Conservation (phyloP, 2,888 invertebrate genomes). For the Ophion obscuratus region DNA sequence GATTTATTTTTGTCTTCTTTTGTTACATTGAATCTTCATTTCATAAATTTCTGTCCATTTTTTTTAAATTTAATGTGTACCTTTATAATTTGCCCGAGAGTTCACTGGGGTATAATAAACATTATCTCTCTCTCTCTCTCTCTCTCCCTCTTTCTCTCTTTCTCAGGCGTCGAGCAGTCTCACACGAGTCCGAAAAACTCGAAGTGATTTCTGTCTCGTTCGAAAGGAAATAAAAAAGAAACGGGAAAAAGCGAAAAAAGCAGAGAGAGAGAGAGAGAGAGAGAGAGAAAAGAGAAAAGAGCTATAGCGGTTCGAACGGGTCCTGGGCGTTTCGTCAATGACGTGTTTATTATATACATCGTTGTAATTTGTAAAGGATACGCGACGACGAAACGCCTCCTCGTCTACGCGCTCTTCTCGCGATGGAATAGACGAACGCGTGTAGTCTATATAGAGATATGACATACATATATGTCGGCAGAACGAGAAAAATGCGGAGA, state of each 20-base stretch:
- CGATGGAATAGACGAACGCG: constrained; percentile 16
- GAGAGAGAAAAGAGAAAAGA: too few relatives aligned
- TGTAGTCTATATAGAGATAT: background rate
- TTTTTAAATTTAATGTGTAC: background rate
- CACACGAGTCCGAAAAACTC: constrained; percentile 39
- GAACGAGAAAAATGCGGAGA: background rate
- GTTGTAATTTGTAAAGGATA: constrained; percentile 19
- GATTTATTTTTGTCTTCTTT: too few relatives aligned
- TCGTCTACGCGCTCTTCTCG: background rate
- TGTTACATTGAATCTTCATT: too few relatives aligned
- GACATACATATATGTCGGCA: constrained; percentile 3
- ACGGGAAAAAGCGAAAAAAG: constrained; percentile 58
- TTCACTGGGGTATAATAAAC: constrained; percentile 32
- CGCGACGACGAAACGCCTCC: background rate
- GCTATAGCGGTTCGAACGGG: constrained; percentile 49
- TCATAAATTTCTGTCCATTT: too few relatives aligned
- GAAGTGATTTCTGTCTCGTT: constrained; percentile 51
- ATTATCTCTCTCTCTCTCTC: background rate
- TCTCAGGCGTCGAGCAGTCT: constrained; percentile 54
- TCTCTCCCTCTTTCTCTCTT: too few relatives aligned
- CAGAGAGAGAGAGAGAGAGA: constrained; percentile 55
- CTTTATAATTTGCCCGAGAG: constrained; percentile 26
- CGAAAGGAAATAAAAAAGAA: constrained; percentile 33
- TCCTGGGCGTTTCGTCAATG: constrained; percentile 32
- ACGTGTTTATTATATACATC: constrained; percentile 46